phyloP scores from a whole-genome alignment of 37 sponge, comb jelly and placozoan species.

The Cladorhizidae sp. region DNA sequence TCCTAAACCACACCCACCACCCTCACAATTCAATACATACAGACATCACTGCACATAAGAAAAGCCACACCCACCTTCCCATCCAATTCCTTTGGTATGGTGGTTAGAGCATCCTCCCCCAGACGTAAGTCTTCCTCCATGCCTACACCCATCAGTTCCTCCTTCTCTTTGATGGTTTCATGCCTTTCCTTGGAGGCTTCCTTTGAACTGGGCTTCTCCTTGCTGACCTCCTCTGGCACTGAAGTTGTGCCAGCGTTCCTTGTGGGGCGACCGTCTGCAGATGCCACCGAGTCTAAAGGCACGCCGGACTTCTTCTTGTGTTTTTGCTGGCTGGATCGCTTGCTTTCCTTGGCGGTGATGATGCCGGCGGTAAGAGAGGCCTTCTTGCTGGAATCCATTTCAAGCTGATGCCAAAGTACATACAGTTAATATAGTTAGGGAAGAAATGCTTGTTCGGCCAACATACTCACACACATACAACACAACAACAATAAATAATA shows the following conservation, averaged over 20 bases:
- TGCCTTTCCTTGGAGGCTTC: not conserved
- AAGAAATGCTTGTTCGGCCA: too few species aligned
- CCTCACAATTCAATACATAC: not conserved
- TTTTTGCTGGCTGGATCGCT: not conserved
- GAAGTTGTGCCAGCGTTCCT: not conserved
- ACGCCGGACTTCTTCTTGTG: not conserved
- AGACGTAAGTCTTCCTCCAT: constrained; percentile 19
- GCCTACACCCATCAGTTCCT: not conserved
- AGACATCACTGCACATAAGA: too few species aligned
- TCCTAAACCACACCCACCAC: too few species aligned
- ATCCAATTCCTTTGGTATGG: constrained; percentile 19
- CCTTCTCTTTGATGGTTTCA: not conserved
- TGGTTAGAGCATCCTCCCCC: constrained; percentile 17
- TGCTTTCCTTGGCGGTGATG: not conserved
- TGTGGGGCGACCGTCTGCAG: not conserved
- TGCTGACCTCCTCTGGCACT: not conserved
- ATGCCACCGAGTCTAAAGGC: not conserved
- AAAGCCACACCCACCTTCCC: not conserved
- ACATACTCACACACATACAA: too few species aligned
- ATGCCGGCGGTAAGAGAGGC: not conserved
- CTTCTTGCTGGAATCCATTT: not conserved
- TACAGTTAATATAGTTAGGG: too few species aligned
- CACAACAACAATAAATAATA: too few species aligned
- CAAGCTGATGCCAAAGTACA: too few species aligned
- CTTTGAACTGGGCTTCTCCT: not conserved